Evolutionary conservation across 2,888 invertebrate genomes (phyloP), one percentile per base, ranked within the genome.

Genomic region (Drosophila borborema): DNA sequence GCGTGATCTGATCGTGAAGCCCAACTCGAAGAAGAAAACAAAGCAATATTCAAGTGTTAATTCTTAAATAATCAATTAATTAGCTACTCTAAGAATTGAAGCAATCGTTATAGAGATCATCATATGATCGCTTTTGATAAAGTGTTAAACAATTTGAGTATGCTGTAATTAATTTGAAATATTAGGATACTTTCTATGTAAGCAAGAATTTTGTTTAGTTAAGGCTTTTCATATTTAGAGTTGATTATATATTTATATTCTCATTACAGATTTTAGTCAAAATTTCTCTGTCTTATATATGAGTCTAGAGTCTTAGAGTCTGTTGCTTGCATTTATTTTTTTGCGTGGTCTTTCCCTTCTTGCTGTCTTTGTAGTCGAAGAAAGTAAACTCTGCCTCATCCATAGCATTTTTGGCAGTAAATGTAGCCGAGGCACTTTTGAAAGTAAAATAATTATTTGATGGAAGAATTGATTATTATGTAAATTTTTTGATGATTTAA

Each of bases 1-100:
- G 14, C 34, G 31, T 45, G 34, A 51, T 58, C 48, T 12, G 65
- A 46, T 18, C 49, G 49, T 49, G 49, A 34, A 40, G 14, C 4
- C n/a, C 23, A 14, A 18, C 38, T 38, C 38, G 16, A 9, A 6
- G 12, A 8, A 8, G 8, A 55, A 18, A 51, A 51, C 51, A 51
- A 51, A 36, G 18, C 8, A 8, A 56, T 20, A 38, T 12, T 46
- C n/a, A 38, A 56, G 55, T 41, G 51, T 16, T 51, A 61, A 61
- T 61, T 43, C 53, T 36, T 23, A 23, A 9, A 40, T 46, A 58
- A 58, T 18, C 31, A 45, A 45, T 56, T 34, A 43, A 56, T 56
- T 56, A 56, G 56, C 31, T 56, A 16, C 16, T 36, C 16, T n/a
- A 14, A 56, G 14, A 56, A 56, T 18, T 14, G 28, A 54, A 16